These are phyloP conservation scores for Borostomias antarcticus DNA, from an alignment of 2,797 vertebrate species.

Conservation along the genomic window DNA sequence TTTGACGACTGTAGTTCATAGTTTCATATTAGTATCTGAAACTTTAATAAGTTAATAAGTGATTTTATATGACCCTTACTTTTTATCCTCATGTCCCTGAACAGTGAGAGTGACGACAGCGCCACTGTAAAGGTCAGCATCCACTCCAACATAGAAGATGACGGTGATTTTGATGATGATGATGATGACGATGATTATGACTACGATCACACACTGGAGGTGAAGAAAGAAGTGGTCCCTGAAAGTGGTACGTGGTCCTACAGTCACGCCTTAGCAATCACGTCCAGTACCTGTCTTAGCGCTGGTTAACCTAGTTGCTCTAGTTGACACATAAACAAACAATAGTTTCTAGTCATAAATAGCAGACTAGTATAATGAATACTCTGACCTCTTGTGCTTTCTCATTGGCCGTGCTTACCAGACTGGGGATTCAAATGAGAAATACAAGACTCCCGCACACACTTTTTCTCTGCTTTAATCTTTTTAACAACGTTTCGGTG, in stretches of 20 bases:
- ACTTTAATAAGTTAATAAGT: no score
- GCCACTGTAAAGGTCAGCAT: slow-evolving; percentile 34
- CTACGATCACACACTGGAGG: neutral
- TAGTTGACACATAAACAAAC: neutral
- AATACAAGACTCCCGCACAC: no score
- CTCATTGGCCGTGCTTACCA: no score
- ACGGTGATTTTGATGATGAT: slow-evolving; percentile 32
- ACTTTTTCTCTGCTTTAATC: no score
- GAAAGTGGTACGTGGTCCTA: slow-evolving; percentile 61
- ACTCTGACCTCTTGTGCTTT: no score
- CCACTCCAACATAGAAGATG: slow-evolving; percentile 6
- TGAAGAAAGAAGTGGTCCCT: slow-evolving; percentile 39
- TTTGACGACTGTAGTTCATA: no score
- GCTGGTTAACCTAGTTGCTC: neutral
- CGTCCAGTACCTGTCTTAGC: neutral
- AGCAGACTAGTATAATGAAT: neutral
- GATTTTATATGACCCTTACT: no score
- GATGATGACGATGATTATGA: slow-evolving; percentile 34
- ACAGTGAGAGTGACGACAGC: slow-evolving; percentile 54
- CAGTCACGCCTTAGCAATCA: neutral
- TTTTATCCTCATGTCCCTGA: neutral
- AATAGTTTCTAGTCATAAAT: neutral
- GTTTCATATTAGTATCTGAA: no score
- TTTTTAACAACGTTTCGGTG: no score
- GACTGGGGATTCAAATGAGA: no score